phyloP scores from a whole-genome alignment of 1,140 invertebrate genomes.

The Zaprionus inermis region DNA sequence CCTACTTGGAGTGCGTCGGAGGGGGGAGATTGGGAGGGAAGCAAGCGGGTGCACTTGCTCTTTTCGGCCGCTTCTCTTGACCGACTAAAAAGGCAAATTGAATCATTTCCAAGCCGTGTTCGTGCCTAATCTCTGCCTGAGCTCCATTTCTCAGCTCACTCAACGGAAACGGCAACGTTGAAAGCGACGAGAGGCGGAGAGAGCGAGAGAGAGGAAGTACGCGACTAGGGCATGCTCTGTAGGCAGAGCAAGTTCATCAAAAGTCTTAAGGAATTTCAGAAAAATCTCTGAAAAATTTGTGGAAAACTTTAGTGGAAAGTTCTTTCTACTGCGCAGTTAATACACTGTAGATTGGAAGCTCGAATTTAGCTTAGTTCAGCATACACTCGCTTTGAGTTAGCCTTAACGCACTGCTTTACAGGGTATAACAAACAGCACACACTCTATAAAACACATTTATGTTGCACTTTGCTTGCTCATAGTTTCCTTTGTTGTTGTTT shows the following conservation, averaged over 20 bases:
- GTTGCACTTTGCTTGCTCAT: slow-evolving; percentile 32
- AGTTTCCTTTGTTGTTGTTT: slow-evolving; percentile 23
- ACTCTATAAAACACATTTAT: slow-evolving; percentile 23
- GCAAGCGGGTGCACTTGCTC: slow-evolving; percentile 8
- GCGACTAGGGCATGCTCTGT: neutral
- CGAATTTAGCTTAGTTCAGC: no score
- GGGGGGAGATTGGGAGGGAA: neutral
- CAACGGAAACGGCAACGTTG: neutral
- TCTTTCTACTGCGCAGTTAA: neutral
- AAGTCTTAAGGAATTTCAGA: neutral
- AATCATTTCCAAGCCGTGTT: slow-evolving; percentile 49
- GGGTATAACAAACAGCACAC: slow-evolving; percentile 36
- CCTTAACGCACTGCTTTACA: neutral
- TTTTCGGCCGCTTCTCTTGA: slow-evolving; percentile 37
- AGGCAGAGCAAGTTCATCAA: neutral
- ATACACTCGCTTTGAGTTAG: neutral
- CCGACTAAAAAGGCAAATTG: slow-evolving; percentile 51
- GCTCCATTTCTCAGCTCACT: slow-evolving; percentile 8
- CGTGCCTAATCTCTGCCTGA: slow-evolving; percentile 46
- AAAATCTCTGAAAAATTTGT: neutral
- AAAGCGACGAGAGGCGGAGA: neutral
- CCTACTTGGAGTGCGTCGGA: neutral
- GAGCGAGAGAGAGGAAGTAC: neutral
- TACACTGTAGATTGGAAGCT: neutral
- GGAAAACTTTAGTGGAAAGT: neutral